Percentiles rank a stretch among this genome's conserved stretches.
Evolutionary conservation across 2,888 invertebrate species (phyloP).

Genomic region (Myopa testacea): DNA sequence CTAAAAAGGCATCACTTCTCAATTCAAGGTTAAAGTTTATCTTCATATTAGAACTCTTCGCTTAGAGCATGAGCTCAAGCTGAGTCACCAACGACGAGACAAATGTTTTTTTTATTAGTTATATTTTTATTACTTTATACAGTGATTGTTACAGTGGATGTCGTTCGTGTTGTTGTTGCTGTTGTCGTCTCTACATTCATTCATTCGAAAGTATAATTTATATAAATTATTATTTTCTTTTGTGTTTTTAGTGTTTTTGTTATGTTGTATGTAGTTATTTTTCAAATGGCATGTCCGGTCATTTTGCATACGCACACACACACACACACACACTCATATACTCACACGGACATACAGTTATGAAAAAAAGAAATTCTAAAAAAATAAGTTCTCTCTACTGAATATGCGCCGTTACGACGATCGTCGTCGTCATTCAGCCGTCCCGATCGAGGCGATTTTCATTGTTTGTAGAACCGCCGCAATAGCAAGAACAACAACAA

Average conservation of each 20-base stretch:
- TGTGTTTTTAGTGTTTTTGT: constrained; percentile 11
- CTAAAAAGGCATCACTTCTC: not conserved
- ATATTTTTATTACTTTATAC: not conserved
- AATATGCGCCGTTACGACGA: not conserved
- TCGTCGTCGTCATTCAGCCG: not conserved
- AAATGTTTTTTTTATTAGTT: too few species aligned
- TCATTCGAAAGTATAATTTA: constrained; percentile 11
- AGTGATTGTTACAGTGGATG: not conserved
- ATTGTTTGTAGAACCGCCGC: constrained; percentile 1
- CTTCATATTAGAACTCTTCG: not conserved
- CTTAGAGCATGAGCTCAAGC: not conserved
- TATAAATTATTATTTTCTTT: constrained; percentile 7
- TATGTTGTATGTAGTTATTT: not conserved
- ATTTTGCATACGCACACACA: constrained; percentile 18
- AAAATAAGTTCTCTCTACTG: not conserved
- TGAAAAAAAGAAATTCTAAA: not conserved
- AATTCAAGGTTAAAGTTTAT: not conserved
- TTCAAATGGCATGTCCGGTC: constrained; percentile 34
- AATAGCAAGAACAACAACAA: too few species aligned
- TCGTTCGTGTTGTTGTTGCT: not conserved
- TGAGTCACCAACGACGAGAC: not conserved
- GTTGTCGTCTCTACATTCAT: constrained; percentile 2
- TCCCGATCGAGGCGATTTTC: not conserved
- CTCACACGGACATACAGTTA: not conserved
- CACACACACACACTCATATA: constrained; percentile 1